Evolutionary conservation across 2,888 invertebrate species (phyloP).

Genomic region (Scrobipalpa atriplicella): DNA sequence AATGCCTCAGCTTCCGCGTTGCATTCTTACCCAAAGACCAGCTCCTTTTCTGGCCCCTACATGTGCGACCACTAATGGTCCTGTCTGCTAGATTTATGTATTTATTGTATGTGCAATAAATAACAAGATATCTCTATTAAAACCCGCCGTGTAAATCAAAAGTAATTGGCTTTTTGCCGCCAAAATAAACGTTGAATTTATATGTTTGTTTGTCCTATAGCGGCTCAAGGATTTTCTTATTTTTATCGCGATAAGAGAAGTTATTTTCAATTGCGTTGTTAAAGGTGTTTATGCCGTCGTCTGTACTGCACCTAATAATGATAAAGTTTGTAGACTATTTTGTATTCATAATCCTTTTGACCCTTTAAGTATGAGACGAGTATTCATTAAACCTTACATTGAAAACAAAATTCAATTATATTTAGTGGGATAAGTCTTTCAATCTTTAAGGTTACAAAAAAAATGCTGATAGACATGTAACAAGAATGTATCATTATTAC

Average conservation of each 20-base stretch:
- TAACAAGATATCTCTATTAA: constrained; percentile 33
- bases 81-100: constrained; percentile 32
- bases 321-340: neutral
- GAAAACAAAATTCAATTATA: no score
- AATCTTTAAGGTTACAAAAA: no score
- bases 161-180: constrained; percentile 31
- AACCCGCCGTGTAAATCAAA: constrained; percentile 33
- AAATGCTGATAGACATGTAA: no score
- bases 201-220: constrained; percentile 13
- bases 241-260: constrained; percentile 7
- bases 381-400: no score
- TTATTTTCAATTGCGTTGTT: neutral
- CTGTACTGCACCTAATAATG: neutral
- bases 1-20: neutral
- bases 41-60: neutral
- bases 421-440: no score
- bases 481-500: no score
- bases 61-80: constrained; percentile 27
- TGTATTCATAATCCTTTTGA: neutral
- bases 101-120: constrained; percentile 33
- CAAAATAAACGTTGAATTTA: constrained; percentile 7
- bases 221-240: neutral
- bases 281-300: neutral
- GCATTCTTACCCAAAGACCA: neutral
- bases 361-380: neutral